A percentile compares a stretch with the other conserved stretches of the same genome.
phyloP scores from a whole-genome alignment of 2,113 vertebrate genomes.

The Eudorcas thomsonii region DNA sequence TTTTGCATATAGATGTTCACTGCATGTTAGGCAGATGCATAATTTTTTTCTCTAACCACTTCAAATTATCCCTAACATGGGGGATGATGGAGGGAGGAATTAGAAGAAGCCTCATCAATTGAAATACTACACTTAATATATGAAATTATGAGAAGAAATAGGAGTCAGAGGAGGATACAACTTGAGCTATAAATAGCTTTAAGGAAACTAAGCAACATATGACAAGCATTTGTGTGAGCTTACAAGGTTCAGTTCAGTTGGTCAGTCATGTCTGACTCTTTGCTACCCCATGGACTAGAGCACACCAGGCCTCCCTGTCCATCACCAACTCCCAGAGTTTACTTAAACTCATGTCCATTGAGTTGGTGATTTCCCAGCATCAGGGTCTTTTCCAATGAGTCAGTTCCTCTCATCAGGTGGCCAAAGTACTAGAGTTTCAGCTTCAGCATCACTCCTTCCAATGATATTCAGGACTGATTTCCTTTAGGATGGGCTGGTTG shows the following conservation, averaged over 20 bases:
- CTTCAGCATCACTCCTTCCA: background rate
- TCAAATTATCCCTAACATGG: background rate
- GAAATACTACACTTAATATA: background rate
- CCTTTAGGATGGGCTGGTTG: background rate
- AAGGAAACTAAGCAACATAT: background rate
- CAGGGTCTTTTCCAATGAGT: background rate
- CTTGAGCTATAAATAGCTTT: background rate
- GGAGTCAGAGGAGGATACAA: background rate
- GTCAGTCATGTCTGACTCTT: background rate
- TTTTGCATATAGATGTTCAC: background rate
- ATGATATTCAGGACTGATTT: background rate
- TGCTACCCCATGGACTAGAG: background rate
- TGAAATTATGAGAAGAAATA: background rate
- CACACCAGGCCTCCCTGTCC: background rate
- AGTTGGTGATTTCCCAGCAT: background rate
- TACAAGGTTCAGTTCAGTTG: background rate
- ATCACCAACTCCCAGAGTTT: background rate
- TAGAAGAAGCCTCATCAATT: background rate
- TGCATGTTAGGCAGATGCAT: background rate
- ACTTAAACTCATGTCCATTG: background rate
- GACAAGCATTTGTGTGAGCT: background rate
- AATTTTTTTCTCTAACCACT: background rate
- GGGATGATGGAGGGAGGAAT: background rate
- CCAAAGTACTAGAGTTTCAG: background rate
- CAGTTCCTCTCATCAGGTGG: background rate